Percentiles rank a stretch among this genome's conserved stretches.
phyloP scores from a whole-genome alignment of 2,888 invertebrate genomes.

The Xestia xanthographa region DNA sequence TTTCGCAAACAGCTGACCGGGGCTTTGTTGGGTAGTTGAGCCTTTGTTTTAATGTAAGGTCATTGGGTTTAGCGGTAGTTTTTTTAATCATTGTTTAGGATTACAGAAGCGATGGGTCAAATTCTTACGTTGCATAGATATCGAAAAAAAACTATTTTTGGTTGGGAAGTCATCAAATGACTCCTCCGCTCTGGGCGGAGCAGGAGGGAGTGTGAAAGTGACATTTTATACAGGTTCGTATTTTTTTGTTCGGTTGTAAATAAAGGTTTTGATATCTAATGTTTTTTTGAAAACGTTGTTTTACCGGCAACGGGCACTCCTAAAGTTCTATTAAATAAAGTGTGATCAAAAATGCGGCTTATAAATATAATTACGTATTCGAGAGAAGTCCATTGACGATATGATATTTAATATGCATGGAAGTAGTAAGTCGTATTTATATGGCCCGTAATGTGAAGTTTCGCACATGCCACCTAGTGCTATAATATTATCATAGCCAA shows the following conservation, averaged over 20 bases:
- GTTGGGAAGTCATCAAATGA: too few species aligned
- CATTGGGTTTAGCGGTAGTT: constrained; percentile 52
- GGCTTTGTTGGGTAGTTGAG: constrained; percentile 62
- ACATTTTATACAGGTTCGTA: neutral
- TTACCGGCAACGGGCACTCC: neutral
- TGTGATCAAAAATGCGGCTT: neutral
- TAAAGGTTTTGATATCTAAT: neutral
- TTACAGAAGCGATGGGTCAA: neutral
- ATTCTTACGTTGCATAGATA: neutral
- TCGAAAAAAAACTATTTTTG: neutral
- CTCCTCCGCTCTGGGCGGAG: too few species aligned
- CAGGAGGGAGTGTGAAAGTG: too few species aligned
- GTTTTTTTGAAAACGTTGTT: neutral
- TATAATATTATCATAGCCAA: constrained; percentile 58
- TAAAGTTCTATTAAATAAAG: neutral
- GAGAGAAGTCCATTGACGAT: constrained; percentile 19
- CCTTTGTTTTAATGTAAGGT: constrained; percentile 72
- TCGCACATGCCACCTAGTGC: constrained; percentile 55
- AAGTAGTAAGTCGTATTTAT: constrained; percentile 29
- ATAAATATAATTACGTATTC: constrained; percentile 10
- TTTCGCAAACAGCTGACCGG: constrained; percentile 83
- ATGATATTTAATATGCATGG: constrained; percentile 35
- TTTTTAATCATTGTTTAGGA: constrained; percentile 14
- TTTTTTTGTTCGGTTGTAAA: neutral
- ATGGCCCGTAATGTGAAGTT: constrained; percentile 57